Percentiles rank a stretch among this genome's conserved stretches.
Conservation (phyloP, 2,113 vertebrate species). For the Ptyas mucosa region DNA sequence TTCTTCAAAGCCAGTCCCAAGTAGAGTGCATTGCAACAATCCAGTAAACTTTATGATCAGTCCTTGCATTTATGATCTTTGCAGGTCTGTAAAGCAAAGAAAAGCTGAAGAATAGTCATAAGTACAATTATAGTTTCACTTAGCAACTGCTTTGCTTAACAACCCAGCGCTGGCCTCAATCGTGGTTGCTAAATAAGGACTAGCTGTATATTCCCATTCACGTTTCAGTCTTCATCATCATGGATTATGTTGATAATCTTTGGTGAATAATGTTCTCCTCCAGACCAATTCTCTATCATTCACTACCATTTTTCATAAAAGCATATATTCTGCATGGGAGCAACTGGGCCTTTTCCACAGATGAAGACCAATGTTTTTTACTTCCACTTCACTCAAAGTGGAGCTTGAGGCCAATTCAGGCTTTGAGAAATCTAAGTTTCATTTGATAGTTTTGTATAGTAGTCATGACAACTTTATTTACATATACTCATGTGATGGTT, state of each 20-base stretch:
- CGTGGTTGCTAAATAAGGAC: neutral
- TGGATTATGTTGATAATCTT: neutral
- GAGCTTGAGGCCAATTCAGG: neutral
- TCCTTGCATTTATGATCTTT: neutral
- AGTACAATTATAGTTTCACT: neutral
- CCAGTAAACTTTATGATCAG: neutral
- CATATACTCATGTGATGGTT: neutral
- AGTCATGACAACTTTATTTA: neutral
- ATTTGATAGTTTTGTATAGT: neutral
- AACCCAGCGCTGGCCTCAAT: neutral
- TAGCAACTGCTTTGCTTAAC: neutral
- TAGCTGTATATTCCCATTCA: neutral
- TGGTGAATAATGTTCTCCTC: neutral
- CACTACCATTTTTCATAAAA: neutral
- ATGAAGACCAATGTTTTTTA: neutral
- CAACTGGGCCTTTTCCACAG: neutral
- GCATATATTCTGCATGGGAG: neutral
- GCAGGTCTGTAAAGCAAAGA: neutral
- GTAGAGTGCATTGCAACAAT: neutral
- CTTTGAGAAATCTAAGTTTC: neutral
- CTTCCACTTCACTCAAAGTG: neutral
- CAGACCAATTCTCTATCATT: neutral
- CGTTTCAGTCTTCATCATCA: neutral
- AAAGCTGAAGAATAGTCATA: neutral
- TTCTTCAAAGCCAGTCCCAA: neutral